These are phyloP conservation scores for Danio rerio DNA, from an alignment of 2,113 vertebrate genomes.

Conservation along the genomic window DNA sequence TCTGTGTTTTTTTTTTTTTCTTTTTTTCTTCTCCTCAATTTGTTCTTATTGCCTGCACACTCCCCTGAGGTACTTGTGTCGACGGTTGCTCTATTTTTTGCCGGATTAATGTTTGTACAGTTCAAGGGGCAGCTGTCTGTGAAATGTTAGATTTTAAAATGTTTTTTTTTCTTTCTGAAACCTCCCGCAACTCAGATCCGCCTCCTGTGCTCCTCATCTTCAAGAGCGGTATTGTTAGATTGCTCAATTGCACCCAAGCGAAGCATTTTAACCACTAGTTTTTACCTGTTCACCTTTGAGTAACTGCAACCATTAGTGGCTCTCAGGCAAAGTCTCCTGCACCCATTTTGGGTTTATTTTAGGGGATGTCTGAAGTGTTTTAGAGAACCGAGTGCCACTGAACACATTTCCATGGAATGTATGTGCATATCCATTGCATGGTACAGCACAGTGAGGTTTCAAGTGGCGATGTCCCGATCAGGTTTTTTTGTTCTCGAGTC, in stretches of 20 bases:
- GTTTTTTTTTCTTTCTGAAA: slow-evolving; percentile 1
- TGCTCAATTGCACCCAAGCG: not conserved
- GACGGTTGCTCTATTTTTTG: slow-evolving; percentile 37
- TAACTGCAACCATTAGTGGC: not conserved
- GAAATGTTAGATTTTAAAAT: slow-evolving; percentile 16
- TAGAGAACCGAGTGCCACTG: not conserved
- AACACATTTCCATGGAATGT: not conserved
- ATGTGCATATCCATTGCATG: too few species aligned
- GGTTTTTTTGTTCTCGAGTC: too few species aligned
- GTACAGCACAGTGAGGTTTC: too few species aligned
- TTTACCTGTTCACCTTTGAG: not conserved
- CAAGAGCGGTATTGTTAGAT: slow-evolving; percentile 12
- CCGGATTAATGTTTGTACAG: slow-evolving; percentile 28
- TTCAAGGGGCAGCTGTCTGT: slow-evolving; percentile 31
- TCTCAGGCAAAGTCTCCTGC: not conserved
- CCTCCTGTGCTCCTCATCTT: not conserved
- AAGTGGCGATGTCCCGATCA: too few species aligned
- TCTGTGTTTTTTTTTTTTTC: not conserved
- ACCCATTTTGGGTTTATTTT: not conserved
- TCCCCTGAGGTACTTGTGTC: slow-evolving; percentile 41
- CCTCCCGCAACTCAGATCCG: not conserved
- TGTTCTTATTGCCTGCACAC: slow-evolving; percentile 31
- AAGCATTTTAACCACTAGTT: not conserved
- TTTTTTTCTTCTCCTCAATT: not conserved
- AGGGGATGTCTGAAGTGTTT: not conserved